A percentile compares a stretch with the other conserved stretches of the same genome.
Evolutionary conservation across 35 echinoderm and acorn worm species (phyloP).

Genomic region (Diadema setosum): DNA sequence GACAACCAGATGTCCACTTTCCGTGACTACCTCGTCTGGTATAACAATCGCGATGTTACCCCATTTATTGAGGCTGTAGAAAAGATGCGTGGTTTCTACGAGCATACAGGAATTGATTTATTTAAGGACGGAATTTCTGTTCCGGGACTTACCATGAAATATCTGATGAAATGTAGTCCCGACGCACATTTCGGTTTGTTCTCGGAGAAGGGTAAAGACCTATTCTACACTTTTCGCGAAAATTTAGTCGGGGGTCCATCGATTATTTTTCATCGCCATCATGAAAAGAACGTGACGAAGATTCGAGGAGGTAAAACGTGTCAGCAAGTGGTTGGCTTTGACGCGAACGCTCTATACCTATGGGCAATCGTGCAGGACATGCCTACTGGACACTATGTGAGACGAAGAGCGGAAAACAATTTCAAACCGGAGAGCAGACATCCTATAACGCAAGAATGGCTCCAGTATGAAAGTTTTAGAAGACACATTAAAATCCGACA

Average conservation of each 20-base stretch:
- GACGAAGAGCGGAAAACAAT: not conserved
- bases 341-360: slow-evolving; percentile 63
- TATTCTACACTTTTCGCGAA: slow-evolving; percentile 14
- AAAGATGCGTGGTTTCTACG: slow-evolving; percentile 41
- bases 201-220: slow-evolving; percentile 34
- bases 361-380: slow-evolving; percentile 23
- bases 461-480: slow-evolving; percentile 6
- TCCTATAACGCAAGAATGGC: slow-evolving; percentile 39
- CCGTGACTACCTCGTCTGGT: slow-evolving; percentile 36
- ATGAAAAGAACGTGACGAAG: not conserved
- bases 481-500: not conserved
- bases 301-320: slow-evolving; percentile 8
- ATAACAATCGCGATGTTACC: slow-evolving; percentile 36
- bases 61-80: slow-evolving; percentile 17
- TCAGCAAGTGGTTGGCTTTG: slow-evolving; percentile 36
- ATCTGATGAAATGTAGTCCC: slow-evolving; percentile 2
- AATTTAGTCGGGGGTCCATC: slow-evolving; percentile 40
- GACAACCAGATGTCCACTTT: not conserved
- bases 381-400: slow-evolving; percentile 32
- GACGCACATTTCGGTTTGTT: slow-evolving; percentile 11
- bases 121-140: slow-evolving; percentile 46
- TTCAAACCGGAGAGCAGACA: not conserved
- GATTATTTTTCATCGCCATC: slow-evolving; percentile 18
- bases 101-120: not conserved
- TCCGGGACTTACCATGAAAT: slow-evolving; percentile 29